These are phyloP conservation scores for Biston betularia DNA, from an alignment of 2,888 invertebrate species.

Conservation along the genomic window DNA sequence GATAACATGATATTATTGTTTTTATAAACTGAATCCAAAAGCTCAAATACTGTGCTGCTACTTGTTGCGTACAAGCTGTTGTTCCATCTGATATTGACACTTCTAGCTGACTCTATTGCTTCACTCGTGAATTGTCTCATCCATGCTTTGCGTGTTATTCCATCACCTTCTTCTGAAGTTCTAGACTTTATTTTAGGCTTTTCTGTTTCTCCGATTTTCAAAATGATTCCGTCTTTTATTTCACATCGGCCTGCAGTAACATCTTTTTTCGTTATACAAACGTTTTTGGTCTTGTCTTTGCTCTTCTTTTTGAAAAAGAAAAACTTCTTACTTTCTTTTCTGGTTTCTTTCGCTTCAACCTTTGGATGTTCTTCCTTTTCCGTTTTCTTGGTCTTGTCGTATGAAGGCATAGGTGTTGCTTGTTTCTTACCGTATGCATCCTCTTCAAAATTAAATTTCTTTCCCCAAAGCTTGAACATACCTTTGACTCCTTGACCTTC, in stretches of 20 bases:
- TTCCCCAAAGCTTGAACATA: slow-evolving; percentile 76
- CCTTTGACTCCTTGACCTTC: slow-evolving; percentile 66
- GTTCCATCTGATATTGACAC: slow-evolving; percentile 71
- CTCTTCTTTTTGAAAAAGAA: slow-evolving; percentile 70
- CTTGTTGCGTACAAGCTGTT: slow-evolving; percentile 68
- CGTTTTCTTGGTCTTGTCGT: slow-evolving; percentile 31
- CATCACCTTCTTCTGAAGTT: slow-evolving; percentile 50
- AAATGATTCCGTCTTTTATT: slow-evolving; percentile 64
- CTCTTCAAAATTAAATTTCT: slow-evolving; percentile 71
- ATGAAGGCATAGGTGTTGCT: slow-evolving; percentile 45
- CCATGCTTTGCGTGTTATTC: slow-evolving; percentile 63
- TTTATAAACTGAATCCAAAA: slow-evolving; percentile 68
- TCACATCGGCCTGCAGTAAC: slow-evolving; percentile 72
- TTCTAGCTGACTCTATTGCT: slow-evolving; percentile 63
- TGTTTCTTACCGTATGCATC: slow-evolving; percentile 45
- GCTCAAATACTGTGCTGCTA: slow-evolving; percentile 70
- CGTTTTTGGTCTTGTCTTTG: slow-evolving; percentile 48
- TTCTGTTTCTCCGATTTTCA: slow-evolving; percentile 56
- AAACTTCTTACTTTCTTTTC: slow-evolving; percentile 64
- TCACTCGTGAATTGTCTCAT: slow-evolving; percentile 61
- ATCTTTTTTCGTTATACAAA: slow-evolving; percentile 59
- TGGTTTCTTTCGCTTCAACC: slow-evolving; percentile 38
- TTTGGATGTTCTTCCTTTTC: slow-evolving; percentile 40
- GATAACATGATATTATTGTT: slow-evolving; percentile 62
- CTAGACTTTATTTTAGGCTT: slow-evolving; percentile 35